Evolutionary conservation across 1,140 invertebrate genomes (phyloP).

Genomic region (Aphaenogaster ashmeadi): DNA sequence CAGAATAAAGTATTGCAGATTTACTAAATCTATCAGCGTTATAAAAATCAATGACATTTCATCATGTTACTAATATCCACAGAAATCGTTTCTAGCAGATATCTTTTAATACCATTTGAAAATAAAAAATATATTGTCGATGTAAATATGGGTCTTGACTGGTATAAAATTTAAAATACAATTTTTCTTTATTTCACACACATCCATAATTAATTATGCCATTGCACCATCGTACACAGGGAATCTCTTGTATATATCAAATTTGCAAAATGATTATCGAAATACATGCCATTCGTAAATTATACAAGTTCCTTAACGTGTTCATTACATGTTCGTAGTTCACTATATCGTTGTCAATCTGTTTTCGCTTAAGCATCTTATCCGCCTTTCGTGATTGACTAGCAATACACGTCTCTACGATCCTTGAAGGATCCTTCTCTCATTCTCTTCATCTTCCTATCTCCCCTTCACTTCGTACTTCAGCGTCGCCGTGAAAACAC

Average conservation of each 20-base stretch:
- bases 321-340: background rate
- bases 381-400: slow-evolving; percentile 29
- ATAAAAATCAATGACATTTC: slow-evolving; percentile 2
- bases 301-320: background rate
- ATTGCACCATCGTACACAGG: background rate
- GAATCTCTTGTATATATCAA: background rate
- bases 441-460: slow-evolving; percentile 42
- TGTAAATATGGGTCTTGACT: too few relatives aligned
- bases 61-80: background rate
- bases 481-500: slow-evolving; percentile 30
- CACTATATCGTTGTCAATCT: slow-evolving; percentile 12
- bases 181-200: background rate
- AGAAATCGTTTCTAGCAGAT: background rate
- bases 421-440: slow-evolving; percentile 12
- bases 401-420: slow-evolving; percentile 9
- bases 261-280: background rate
- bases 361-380: slow-evolving; percentile 9
- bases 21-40: background rate
- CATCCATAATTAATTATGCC: background rate
- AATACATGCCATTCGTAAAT: background rate
- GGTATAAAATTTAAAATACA: background rate
- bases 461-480: slow-evolving; percentile 13
- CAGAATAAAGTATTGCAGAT: background rate
- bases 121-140: background rate
- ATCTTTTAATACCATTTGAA: background rate